phyloP scores from a whole-genome alignment of 2,888 invertebrate genomes.

The Venusia cambrica region DNA sequence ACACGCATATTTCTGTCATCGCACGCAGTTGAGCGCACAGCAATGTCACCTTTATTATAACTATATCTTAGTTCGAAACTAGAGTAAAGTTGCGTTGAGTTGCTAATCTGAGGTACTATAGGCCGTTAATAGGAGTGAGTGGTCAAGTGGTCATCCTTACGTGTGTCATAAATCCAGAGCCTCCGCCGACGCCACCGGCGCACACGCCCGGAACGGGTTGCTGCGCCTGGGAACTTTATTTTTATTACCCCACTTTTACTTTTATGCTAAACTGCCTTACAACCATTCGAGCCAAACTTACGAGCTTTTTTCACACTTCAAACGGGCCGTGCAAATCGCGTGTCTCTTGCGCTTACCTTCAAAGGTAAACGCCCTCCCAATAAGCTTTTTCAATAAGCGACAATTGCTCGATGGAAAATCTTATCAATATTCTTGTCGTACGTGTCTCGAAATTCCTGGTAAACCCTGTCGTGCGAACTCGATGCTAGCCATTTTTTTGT shows the following conservation, averaged over 20 bases:
- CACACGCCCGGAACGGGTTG: slow-evolving; percentile 48
- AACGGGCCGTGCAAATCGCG: slow-evolving; percentile 17
- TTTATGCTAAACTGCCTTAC: slow-evolving; percentile 46
- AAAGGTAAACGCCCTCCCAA: slow-evolving; percentile 27
- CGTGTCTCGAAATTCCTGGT: slow-evolving; percentile 38
- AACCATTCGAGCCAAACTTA: slow-evolving; percentile 22
- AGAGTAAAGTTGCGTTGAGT: too few relatives aligned
- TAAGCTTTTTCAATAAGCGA: slow-evolving; percentile 27
- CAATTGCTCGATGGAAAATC: slow-evolving; percentile 31
- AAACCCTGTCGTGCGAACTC: slow-evolving; percentile 36
- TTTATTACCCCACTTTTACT: slow-evolving; percentile 70
- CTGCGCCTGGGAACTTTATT: slow-evolving; percentile 52
- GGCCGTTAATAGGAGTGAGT: slow-evolving; percentile 40
- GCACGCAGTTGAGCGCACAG: too few relatives aligned
- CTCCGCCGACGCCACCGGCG: slow-evolving; percentile 37
- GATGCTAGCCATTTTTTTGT: slow-evolving; percentile 45
- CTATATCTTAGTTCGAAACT: too few relatives aligned
- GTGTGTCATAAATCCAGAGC: slow-evolving; percentile 55
- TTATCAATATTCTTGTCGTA: slow-evolving; percentile 52
- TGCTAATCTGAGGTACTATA: too few relatives aligned
- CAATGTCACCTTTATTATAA: too few relatives aligned
- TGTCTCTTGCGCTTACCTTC: slow-evolving; percentile 13
- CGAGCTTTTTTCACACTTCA: slow-evolving; percentile 15
- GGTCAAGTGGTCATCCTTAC: slow-evolving; percentile 41
- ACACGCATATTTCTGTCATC: too few relatives aligned